A percentile compares a stretch with the other conserved stretches of the same genome.
Evolutionary conservation across 2,888 invertebrate species (phyloP).

Genomic region (Ectemnius lituratus): DNA sequence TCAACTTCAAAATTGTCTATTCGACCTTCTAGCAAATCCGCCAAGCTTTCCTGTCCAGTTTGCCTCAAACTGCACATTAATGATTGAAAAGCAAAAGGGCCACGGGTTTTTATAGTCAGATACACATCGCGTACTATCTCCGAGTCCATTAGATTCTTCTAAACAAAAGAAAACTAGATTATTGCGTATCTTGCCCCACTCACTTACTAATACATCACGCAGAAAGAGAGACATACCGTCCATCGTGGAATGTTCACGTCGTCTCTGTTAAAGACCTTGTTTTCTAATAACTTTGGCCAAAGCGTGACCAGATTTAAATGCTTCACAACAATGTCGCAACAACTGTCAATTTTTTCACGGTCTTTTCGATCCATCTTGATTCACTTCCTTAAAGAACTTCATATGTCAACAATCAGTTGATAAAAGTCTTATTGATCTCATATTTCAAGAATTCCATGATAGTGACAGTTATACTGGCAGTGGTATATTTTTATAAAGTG

Average conservation of each 20-base stretch:
- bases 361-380: conserved; percentile 66
- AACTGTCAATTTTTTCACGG: conserved; percentile 62
- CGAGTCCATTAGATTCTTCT: conserved; percentile 55
- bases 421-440: too few relatives aligned
- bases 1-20: neutral
- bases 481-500: too few relatives aligned
- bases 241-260: conserved; percentile 69
- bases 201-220: neutral
- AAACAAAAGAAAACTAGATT: conserved; percentile 25
- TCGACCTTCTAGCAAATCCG: conserved; percentile 54
- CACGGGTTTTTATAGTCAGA: conserved; percentile 69
- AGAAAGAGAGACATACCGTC: conserved; percentile 58
- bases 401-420: too few relatives aligned
- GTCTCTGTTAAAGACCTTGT: conserved; percentile 67
- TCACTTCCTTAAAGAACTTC: neutral
- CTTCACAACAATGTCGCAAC: conserved; percentile 56
- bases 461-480: too few relatives aligned
- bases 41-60: conserved; percentile 62
- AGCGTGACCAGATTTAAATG: conserved; percentile 60
- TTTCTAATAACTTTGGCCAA: conserved; percentile 70
- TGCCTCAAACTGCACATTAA: conserved; percentile 64
- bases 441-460: too few relatives aligned
- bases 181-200: neutral
- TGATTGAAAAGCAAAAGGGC: conserved; percentile 70
- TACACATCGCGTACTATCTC: conserved; percentile 64